Conservation (phyloP, 2,113 vertebrate species). For the Crotalus helleri region DNA sequence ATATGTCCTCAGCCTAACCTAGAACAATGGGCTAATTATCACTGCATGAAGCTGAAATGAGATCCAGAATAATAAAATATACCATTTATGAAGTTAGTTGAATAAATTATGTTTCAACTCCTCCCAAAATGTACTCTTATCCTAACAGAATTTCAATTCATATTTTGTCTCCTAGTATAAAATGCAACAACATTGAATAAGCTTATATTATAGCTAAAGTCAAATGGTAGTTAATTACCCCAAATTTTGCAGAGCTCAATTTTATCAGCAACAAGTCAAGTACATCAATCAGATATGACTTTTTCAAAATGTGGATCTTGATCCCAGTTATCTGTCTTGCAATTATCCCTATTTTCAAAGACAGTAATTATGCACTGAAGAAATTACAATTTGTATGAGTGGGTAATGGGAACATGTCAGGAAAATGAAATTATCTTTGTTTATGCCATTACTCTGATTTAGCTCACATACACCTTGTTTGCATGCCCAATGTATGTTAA, state of each 20-base stretch:
- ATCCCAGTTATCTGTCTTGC: constrained; percentile 45
- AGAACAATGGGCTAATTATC: not conserved
- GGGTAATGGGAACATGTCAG: constrained; percentile 42
- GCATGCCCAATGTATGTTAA: not conserved
- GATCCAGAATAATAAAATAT: not conserved
- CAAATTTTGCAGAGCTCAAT: constrained; percentile 47
- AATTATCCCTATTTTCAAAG: constrained; percentile 40
- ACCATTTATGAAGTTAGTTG: not conserved
- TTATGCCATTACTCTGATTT: constrained; percentile 51
- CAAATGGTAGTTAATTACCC: constrained; percentile 46
- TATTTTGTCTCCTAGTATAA: not conserved
- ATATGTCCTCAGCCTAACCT: no score
- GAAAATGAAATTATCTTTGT: constrained; percentile 48
- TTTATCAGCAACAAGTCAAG: constrained; percentile 55
- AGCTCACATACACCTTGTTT: constrained; percentile 8
- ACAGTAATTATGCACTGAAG: constrained; percentile 38
- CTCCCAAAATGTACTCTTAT: constrained; percentile 20
- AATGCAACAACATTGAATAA: constrained; percentile 8
- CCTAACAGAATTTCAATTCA: not conserved
- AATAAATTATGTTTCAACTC: not conserved
- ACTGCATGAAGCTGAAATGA: not conserved
- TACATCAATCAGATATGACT: constrained; percentile 41
- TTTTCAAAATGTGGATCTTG: constrained; percentile 30
- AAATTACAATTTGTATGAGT: constrained; percentile 7
- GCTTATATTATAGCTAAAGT: constrained; percentile 17